A percentile compares a stretch with the other conserved stretches of the same genome.
These are phyloP conservation scores for Platichthys stellatus DNA, from an alignment of 2,113 vertebrate species.

Conservation along the genomic window DNA sequence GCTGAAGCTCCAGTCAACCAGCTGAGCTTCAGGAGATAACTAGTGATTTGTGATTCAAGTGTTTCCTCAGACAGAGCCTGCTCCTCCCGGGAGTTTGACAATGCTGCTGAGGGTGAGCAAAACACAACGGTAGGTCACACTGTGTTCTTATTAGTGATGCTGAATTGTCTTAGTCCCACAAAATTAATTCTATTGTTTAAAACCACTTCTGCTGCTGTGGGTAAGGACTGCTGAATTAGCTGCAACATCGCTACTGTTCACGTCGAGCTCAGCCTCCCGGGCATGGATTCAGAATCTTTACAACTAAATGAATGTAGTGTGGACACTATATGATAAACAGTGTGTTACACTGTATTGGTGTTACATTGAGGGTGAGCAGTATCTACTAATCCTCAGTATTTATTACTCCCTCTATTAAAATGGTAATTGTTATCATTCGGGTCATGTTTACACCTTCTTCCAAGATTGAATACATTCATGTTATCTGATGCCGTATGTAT, in stretches of 20 bases:
- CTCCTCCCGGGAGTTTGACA: background rate
- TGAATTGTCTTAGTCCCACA: constrained; percentile 1
- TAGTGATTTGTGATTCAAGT: background rate
- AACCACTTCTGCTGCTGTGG: constrained; percentile 2
- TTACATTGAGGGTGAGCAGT: too few species aligned
- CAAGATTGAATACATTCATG: too few species aligned
- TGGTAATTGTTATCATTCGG: too few species aligned
- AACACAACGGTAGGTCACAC: background rate
- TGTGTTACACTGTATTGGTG: background rate
- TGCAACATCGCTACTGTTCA: constrained; percentile 2
- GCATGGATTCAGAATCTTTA: constrained; percentile 1
- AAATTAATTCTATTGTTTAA: constrained; percentile 9
- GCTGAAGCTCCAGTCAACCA: constrained; percentile 10
- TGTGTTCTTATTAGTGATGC: background rate
- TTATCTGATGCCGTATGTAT: too few species aligned
- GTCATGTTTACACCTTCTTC: too few species aligned
- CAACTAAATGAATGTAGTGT: background rate
- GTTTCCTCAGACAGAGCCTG: background rate
- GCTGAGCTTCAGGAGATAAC: constrained; percentile 12
- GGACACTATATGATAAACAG: background rate
- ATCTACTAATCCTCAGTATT: background rate
- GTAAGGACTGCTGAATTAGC: constrained; percentile 12
- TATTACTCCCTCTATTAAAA: background rate
- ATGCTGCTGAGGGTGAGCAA: background rate
- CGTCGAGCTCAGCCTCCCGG: background rate